A percentile compares a stretch with the other conserved stretches of the same genome.
Conservation (phyloP, 2,113 vertebrate species). For the Bostrychus sinensis region DNA sequence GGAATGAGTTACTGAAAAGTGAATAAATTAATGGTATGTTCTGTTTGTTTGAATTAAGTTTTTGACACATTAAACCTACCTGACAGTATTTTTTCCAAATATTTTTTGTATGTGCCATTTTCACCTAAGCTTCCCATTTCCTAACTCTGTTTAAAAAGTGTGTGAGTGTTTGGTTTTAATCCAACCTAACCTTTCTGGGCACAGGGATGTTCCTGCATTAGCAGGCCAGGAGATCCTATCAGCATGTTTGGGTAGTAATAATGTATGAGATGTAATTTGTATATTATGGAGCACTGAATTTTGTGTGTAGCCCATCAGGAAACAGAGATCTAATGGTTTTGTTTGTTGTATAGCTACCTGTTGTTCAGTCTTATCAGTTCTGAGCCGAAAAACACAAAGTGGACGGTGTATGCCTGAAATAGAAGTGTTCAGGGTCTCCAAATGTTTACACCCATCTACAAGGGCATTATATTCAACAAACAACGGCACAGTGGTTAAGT, state of each 20-base stretch:
- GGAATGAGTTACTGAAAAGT: no score
- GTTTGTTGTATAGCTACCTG: slow-evolving; percentile 46
- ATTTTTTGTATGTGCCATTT: no score
- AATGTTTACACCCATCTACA: slow-evolving; percentile 14
- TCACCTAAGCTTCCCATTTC: no score
- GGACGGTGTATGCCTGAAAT: neutral
- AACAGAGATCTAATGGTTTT: slow-evolving; percentile 22
- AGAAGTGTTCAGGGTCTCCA: slow-evolving; percentile 11
- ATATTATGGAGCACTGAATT: slow-evolving; percentile 3
- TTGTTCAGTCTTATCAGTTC: slow-evolving; percentile 33
- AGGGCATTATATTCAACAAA: slow-evolving; percentile 5
- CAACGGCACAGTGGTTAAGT: no score
- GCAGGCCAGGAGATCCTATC: slow-evolving; percentile 30
- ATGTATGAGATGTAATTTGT: slow-evolving; percentile 18
- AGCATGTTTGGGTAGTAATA: neutral
- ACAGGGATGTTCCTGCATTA: neutral
- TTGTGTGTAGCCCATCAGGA: slow-evolving; percentile 12
- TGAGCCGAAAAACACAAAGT: slow-evolving; percentile 11
- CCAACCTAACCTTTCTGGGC: neutral
- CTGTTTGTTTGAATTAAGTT: no score
- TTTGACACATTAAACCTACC: no score
- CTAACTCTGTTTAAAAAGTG: neutral
- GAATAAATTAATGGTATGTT: no score
- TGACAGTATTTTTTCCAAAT: no score
- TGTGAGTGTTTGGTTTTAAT: neutral